Conservation (phyloP, 2,797 vertebrate species). For the Mormyrops boulengeri region DNA sequence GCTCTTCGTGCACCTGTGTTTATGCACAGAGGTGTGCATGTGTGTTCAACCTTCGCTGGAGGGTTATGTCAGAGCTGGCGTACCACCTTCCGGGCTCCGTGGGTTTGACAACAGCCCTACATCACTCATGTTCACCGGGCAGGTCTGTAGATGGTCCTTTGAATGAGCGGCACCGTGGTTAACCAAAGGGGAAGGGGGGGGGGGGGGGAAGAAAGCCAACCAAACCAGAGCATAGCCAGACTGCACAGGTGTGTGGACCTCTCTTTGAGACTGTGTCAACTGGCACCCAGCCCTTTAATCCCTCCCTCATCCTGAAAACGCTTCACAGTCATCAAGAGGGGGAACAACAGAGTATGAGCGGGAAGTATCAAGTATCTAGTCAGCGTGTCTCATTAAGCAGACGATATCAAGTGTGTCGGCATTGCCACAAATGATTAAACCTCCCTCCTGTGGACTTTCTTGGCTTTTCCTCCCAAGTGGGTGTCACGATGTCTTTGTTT, state of each 20-base stretch:
- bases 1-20: not conserved
- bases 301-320: not conserved
- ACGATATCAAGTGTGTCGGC: not conserved
- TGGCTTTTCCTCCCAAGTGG: not conserved
- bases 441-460: not conserved
- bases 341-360: not conserved
- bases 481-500: not conserved
- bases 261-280: not conserved
- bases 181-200: not conserved
- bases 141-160: not conserved
- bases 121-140: not conserved
- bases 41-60: not conserved
- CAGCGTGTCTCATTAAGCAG: not conserved
- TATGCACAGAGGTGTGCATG: not conserved
- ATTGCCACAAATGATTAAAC: not conserved
- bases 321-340: not conserved
- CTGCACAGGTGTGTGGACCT: not conserved
- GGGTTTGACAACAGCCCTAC: not conserved
- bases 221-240: not conserved
- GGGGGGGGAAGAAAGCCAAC: not conserved
- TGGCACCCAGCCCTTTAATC: not conserved
- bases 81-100: not conserved
- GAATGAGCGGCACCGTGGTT: not conserved
- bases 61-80: not conserved
- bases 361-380: not conserved